phyloP scores from a whole-genome alignment of 2,113 vertebrate species.

The Deroptyus accipitrinus region DNA sequence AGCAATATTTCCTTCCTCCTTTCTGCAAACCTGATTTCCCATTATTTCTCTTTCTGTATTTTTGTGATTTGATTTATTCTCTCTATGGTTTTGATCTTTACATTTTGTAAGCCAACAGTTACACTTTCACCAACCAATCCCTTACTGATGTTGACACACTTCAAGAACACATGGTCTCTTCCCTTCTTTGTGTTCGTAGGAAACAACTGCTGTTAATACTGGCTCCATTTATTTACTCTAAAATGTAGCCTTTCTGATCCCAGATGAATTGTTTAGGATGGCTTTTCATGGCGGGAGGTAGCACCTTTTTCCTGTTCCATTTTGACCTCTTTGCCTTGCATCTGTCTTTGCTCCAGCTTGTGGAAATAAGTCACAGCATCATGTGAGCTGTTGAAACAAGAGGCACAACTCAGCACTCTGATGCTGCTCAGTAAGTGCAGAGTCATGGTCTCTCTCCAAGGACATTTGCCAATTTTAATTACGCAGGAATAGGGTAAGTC shows the following conservation, averaged over 20 bases:
- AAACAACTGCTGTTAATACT: not conserved
- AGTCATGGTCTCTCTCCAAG: constrained; percentile 21
- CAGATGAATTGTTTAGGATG: not conserved
- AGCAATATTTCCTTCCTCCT: not conserved
- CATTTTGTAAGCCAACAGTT: not conserved
- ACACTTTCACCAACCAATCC: not conserved
- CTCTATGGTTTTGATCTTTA: not conserved
- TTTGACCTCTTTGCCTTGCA: not conserved
- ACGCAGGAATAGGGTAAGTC: not conserved
- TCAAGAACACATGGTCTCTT: not conserved
- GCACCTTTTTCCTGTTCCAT: not conserved
- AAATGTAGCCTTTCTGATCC: not conserved
- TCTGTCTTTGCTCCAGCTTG: not conserved
- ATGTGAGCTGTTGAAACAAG: not conserved
- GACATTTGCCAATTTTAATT: not conserved
- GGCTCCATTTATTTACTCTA: not conserved
- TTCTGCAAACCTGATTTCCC: not conserved
- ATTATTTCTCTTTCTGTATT: not conserved
- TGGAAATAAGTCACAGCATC: not conserved
- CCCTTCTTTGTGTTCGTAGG: not conserved
- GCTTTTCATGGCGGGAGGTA: not conserved
- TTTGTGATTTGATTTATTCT: not conserved
- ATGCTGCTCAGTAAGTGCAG: not conserved
- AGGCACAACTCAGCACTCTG: not conserved
- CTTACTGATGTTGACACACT: not conserved